A percentile compares a stretch with the other conserved stretches of the same genome.
phyloP scores from a whole-genome alignment of 2,888 invertebrate species.

The Slavum lentiscoides region DNA sequence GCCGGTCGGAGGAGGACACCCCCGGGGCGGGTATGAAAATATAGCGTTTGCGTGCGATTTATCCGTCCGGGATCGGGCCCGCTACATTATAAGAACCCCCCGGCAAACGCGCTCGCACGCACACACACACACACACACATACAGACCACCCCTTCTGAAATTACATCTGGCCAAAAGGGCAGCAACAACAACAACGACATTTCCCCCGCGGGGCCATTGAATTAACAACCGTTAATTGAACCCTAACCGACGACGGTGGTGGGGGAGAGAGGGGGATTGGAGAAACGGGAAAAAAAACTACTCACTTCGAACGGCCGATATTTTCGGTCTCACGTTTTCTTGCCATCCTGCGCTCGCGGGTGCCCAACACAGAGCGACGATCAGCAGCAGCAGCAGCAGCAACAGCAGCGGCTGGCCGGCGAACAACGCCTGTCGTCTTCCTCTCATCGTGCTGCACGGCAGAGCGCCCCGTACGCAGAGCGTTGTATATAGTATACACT shows the following conservation, averaged over 20 bases:
- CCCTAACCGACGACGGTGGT: neutral
- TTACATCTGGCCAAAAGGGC: constrained; percentile 39
- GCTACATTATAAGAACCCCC: constrained; percentile 1
- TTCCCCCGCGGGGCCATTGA: constrained; percentile 14
- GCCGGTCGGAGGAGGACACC: neutral
- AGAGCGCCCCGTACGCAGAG: too few relatives aligned
- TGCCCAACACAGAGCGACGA: constrained; percentile 12
- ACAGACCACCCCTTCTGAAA: constrained; percentile 27
- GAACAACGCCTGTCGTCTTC: neutral
- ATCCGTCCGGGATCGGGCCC: neutral
- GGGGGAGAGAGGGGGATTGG: neutral
- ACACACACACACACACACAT: too few relatives aligned
- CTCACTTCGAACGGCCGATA: constrained; percentile 50
- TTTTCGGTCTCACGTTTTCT: constrained; percentile 51
- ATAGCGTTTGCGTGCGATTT: constrained; percentile 9
- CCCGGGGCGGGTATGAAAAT: neutral
- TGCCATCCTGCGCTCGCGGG: constrained; percentile 40
- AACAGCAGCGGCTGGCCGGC: neutral
- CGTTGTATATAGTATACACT: neutral
- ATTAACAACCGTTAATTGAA: constrained; percentile 41
- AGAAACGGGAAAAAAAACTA: neutral
- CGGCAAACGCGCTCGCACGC: neutral
- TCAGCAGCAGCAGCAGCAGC: neutral
- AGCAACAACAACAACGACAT: too few relatives aligned
- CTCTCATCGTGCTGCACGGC: constrained; percentile 11